Evolutionary conservation across 2,113 vertebrate genomes (phyloP), one percentile per base, ranked within the genome.

Genomic region (Tetraodon nigroviridis): DNA sequence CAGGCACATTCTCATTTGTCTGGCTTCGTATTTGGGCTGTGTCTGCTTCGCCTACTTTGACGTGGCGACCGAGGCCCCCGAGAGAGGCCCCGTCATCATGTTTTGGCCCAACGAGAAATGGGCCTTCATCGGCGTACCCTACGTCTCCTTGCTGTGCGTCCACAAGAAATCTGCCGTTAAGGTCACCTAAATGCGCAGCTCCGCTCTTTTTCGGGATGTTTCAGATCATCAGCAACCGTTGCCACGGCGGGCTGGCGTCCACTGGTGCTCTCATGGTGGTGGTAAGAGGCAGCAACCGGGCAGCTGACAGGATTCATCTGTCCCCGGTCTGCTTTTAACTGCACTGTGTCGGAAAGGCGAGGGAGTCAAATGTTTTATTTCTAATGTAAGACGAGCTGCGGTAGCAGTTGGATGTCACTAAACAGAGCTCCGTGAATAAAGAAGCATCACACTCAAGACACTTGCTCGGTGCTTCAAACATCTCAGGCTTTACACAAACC

Each of bases 91-190:
- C 0, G 95, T 98, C 74, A 91, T 99, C 84, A 94, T 90, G 90
- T 99, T 99, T 90, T 99, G 96, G 96, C 95, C 96, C 61, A 98
- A 92, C 13, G 97, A 99, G 87, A 95, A 91, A 42, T 99, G 96
- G 97, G 96, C 96, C 3, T 98, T 98, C 84, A 98, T 98, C 1
- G 95, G 97, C 0, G 90, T 98, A 55, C 97, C 95, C 7, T 98
- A 98, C 0, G 91, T 98, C 76, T 94, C 90, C 20, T 90, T 98
- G 2, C 93, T 99, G 63, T 99, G 92, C 1, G 93, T 92, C 32
- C 88, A 88, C 62, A 95, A 91, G 83, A 98, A 95, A 56, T 89
- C 92, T 0, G 68, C 93, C 0, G 80, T 99, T 75, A 99, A 99
- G 88, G 91, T 95, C 73, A 98, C 96, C 3, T 98, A 92, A 92